A percentile compares a stretch with the other conserved stretches of the same genome.
These are phyloP conservation scores for Rhinogobio ventralis DNA, from an alignment of 2,797 vertebrate species.

Conservation along the genomic window DNA sequence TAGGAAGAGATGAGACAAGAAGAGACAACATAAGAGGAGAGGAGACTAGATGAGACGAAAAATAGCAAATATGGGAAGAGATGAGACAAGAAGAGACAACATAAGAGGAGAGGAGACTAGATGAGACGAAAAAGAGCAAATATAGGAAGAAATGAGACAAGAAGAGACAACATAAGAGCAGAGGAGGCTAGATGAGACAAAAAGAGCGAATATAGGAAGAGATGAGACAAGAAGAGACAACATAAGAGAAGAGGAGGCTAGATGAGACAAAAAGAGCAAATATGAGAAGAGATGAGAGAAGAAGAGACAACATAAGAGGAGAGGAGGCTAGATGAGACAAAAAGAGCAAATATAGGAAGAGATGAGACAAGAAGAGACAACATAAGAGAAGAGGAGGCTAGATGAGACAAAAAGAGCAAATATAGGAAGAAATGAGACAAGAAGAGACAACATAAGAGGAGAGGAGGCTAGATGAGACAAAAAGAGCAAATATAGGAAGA, in stretches of 20 bases:
- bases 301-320: not conserved
- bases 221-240: not conserved
- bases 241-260: not conserved
- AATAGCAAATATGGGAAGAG: not conserved
- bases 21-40: not conserved
- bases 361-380: too few relatives aligned
- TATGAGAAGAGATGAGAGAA: not conserved
- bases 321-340: not conserved
- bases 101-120: too few relatives aligned
- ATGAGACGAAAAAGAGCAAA: not conserved
- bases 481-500: too few relatives aligned
- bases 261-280: too few relatives aligned
- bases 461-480: too few relatives aligned
- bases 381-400: not conserved
- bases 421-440: too few relatives aligned
- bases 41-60: not conserved
- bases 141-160: not conserved
- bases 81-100: not conserved
- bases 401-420: too few relatives aligned
- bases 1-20: conserved; percentile 55
- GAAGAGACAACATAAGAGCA: not conserved
- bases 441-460: too few relatives aligned
- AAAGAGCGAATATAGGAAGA: not conserved
- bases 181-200: too few relatives aligned
- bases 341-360: not conserved